Percentiles rank a stretch among this genome's conserved stretches.
Conservation (phyloP, 2,113 vertebrate genomes). For the Chaenocephalus aceratus region DNA sequence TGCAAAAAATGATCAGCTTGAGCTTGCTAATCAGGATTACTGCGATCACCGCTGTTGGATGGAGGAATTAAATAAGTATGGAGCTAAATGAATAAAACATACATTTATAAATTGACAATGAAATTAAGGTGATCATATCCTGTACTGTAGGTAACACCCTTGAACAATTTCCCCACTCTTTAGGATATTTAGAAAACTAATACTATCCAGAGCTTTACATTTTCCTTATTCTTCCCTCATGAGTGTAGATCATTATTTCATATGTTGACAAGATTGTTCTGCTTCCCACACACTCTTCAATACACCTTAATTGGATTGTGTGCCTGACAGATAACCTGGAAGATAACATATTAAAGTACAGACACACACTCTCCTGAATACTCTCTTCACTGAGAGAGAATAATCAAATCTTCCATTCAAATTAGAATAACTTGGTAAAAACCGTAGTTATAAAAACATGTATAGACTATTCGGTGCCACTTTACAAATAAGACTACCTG, state of each 20-base stretch:
- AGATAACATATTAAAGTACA: background rate
- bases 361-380: background rate
- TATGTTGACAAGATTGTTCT: background rate
- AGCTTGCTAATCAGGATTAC: too few relatives aligned
- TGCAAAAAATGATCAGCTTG: too few relatives aligned
- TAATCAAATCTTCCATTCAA: too few relatives aligned
- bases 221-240: too few relatives aligned
- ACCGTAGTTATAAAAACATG: background rate
- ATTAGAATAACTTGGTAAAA: background rate
- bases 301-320: constrained; percentile 3
- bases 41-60: too few relatives aligned
- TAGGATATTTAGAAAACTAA: background rate
- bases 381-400: background rate
- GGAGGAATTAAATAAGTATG: background rate
- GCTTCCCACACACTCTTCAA: background rate
- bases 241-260: too few relatives aligned
- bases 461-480: too few relatives aligned
- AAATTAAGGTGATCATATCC: background rate
- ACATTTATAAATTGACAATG: background rate
- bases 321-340: background rate
- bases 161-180: background rate
- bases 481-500: too few relatives aligned
- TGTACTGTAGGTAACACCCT: background rate
- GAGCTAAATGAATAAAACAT: constrained; percentile 11
- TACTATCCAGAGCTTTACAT: too few relatives aligned